Evolutionary conservation across 64 coral and sea anemone species (phyloP).

Genomic region (Montipora capricornis): DNA sequence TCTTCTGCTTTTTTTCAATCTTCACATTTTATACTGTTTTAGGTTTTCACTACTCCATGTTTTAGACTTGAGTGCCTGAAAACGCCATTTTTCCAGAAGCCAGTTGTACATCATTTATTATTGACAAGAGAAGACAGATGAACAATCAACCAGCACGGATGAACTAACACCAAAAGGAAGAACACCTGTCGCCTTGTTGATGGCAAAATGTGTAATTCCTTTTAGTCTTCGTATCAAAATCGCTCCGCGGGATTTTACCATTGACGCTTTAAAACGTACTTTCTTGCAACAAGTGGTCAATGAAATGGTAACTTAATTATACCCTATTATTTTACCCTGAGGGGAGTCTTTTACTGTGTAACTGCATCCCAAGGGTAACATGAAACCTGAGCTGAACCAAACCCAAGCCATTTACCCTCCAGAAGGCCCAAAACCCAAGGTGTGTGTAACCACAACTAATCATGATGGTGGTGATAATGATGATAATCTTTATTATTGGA

Average conservation of each 20-base stretch:
- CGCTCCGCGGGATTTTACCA: too few species aligned
- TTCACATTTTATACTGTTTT: conserved; percentile 13
- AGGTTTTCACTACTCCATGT: not conserved
- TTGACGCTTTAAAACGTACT: not conserved
- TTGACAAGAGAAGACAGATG: not conserved
- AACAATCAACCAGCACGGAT: conserved; percentile 9
- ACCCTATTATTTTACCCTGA: too few species aligned
- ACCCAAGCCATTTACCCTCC: too few species aligned
- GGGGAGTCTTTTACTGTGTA: too few species aligned
- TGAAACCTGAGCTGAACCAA: too few species aligned
- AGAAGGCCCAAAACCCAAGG: too few species aligned
- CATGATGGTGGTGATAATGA: too few species aligned
- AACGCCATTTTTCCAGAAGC: not conserved
- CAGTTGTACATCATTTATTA: conserved; percentile 30
- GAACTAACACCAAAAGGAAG: too few species aligned
- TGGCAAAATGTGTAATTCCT: not conserved
- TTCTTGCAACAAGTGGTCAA: not conserved
- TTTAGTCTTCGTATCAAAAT: not conserved
- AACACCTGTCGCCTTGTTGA: not conserved
- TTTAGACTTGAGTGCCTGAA: not conserved
- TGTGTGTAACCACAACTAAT: too few species aligned
- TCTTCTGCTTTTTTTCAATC: not conserved
- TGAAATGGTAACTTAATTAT: too few species aligned
- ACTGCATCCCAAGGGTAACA: too few species aligned
- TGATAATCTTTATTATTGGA: too few species aligned